Conservation (phyloP, 2,797 vertebrate genomes). For the Brotula barbata region DNA sequence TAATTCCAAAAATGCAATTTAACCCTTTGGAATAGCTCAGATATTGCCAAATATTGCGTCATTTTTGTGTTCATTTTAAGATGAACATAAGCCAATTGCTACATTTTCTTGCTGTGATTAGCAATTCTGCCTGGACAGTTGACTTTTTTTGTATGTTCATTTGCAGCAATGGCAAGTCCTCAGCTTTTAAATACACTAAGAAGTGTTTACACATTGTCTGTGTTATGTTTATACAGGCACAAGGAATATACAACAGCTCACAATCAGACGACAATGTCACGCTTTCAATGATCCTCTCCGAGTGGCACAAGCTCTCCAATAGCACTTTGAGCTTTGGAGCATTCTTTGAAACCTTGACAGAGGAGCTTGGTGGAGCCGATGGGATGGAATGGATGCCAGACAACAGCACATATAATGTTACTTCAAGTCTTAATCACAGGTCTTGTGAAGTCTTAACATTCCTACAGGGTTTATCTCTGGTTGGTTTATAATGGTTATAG, state of each 20-base stretch:
- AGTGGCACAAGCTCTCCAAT: slow-evolving; percentile 69
- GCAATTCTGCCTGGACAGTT: too few species aligned
- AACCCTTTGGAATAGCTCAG: too few species aligned
- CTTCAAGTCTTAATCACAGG: too few species aligned
- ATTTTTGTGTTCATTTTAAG: too few species aligned
- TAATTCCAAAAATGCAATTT: background rate
- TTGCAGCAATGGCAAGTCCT: too few species aligned
- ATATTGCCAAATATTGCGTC: too few species aligned
- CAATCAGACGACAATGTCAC: slow-evolving; percentile 52
- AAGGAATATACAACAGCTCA: slow-evolving; percentile 20
- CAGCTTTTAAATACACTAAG: too few species aligned
- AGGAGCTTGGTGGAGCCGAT: slow-evolving; percentile 40
- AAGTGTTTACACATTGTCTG: background rate
- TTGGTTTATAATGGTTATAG: too few species aligned
- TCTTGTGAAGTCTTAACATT: too few species aligned
- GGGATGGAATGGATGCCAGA: slow-evolving; percentile 59
- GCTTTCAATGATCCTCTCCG: slow-evolving; percentile 72
- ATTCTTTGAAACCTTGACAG: slow-evolving; percentile 10
- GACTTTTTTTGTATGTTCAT: too few species aligned
- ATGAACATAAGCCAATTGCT: too few species aligned
- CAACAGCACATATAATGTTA: slow-evolving; percentile 41
- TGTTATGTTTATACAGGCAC: slow-evolving; percentile 43
- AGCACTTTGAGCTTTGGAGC: slow-evolving; percentile 32
- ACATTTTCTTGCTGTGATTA: too few species aligned
- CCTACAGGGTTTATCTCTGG: background rate